phyloP scores from a whole-genome alignment of 2,797 vertebrate genomes.

The Lates japonicus region DNA sequence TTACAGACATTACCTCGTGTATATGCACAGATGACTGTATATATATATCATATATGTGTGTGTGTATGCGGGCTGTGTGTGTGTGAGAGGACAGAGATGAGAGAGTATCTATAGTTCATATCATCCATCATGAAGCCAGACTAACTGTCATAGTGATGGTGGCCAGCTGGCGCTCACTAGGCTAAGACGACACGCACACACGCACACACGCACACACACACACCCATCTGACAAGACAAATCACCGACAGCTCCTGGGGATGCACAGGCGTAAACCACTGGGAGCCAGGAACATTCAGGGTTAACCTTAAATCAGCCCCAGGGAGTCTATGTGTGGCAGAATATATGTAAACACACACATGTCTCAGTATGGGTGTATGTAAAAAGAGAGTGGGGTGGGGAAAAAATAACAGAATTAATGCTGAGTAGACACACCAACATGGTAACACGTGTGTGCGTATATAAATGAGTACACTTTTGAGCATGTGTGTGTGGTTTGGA shows the following conservation, averaged over 20 bases:
- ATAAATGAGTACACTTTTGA: constrained; percentile 19
- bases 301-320: constrained; percentile 79
- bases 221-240: constrained; percentile 77
- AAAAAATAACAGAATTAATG: constrained; percentile 58
- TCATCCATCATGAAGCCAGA: constrained; percentile 83
- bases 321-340: constrained; percentile 55
- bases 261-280: constrained; percentile 50
- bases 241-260: constrained; percentile 68
- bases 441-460: constrained; percentile 23
- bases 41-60: constrained; percentile 16
- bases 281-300: constrained; percentile 65
- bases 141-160: constrained; percentile 78
- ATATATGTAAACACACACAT: constrained; percentile 64
- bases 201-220: constrained; percentile 46
- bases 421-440: constrained; percentile 61
- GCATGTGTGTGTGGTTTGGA: constrained; percentile 2
- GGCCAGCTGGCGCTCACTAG: constrained; percentile 78
- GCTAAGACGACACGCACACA: constrained; percentile 38
- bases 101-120: constrained; percentile 58
- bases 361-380: constrained; percentile 11
- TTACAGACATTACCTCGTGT: constrained; percentile 57
- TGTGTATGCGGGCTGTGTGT: constrained; percentile 24
- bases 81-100: constrained; percentile 25
- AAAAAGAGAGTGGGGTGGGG: constrained; percentile 28
- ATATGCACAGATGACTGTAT: constrained; percentile 28